These are phyloP conservation scores for Amblyteles armatorius DNA, from an alignment of 2,888 invertebrate genomes.

Conservation along the genomic window DNA sequence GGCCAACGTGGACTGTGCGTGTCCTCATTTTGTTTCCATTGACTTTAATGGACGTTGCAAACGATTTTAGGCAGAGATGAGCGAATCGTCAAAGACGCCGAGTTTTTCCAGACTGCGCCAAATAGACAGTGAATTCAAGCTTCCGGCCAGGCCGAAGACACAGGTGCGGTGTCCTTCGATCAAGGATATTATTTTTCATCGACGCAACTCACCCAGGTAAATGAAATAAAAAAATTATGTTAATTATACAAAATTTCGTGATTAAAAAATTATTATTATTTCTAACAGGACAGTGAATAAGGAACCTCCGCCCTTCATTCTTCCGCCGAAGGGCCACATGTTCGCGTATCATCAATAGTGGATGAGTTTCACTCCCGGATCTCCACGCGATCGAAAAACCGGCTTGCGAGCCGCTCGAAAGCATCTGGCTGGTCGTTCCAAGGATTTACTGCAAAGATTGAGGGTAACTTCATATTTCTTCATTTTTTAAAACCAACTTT, in stretches of 20 bases:
- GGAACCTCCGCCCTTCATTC: conserved; percentile 84
- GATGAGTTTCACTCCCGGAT: conserved; percentile 81
- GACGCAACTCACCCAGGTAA: conserved; percentile 71
- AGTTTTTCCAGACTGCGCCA: conserved; percentile 68
- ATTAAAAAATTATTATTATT: neutral
- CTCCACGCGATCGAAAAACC: conserved; percentile 77
- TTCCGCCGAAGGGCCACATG: conserved; percentile 83
- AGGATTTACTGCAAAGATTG: conserved; percentile 87
- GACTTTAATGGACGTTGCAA: conserved; percentile 1
- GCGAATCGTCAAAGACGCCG: conserved; percentile 65
- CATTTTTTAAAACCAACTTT: conserved; percentile 3
- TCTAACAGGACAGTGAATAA: conserved; percentile 76
- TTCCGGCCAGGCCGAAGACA: conserved; percentile 56
- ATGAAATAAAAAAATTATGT: neutral
- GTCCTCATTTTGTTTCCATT: neutral
- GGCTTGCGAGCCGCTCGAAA: conserved; percentile 79
- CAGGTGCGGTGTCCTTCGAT: conserved; percentile 66
- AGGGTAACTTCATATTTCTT: conserved; percentile 81
- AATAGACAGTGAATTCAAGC: conserved; percentile 69
- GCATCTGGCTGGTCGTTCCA: conserved; percentile 79
- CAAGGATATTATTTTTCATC: conserved; percentile 72
- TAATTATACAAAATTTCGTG: neutral
- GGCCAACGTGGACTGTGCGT: neutral
- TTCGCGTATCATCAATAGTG: conserved; percentile 84
- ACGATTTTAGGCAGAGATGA: conserved; percentile 66